Evolutionary conservation across 2,888 invertebrate genomes (phyloP), one percentile per base, ranked within the genome.

Genomic region (Pantelozetes paolii): DNA sequence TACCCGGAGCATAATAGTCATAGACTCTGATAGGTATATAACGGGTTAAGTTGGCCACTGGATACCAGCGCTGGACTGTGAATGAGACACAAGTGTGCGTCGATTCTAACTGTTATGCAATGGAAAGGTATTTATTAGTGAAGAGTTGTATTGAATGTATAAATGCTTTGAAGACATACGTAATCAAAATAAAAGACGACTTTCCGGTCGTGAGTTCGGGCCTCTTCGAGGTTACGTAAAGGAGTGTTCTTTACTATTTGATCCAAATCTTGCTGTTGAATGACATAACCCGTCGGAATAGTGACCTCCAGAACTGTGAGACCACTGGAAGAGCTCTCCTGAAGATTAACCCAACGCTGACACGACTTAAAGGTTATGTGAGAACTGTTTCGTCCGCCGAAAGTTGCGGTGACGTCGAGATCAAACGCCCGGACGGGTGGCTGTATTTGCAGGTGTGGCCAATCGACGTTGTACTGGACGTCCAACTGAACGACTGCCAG

Each of bases 401-500:
- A 91, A 80, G 88, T 85, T 50, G 91, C 90, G 77, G 86, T 86
- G 1, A 92, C 87, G 69, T 85, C 84, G 74, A 97, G 85, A 76
- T 88, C 87, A 83, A 95, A 97, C n/a, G 93, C 88, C 59, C 83
- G 85, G 32, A 88, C 84, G 0, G 94, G 93, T 50, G 94, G 94
- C 79, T 87, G 85, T 0, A 92, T 93, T 83, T 92, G 91, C 86
- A 91, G 92, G 81, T 88, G 87, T 72, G 86, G 86, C 79, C 89
- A 88, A 82, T 94, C 94, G 71, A 94, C 92, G 84, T 93, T 93
- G 84, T 94, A 94, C 82, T 92, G 90, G 32, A 92, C 92, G 45
- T 91, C 89, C 89, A 96, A 89, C 85, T 96, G 95, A 78, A 96
- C 86, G 79, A 96, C 89, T 3, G 95, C 94, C 83, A 91, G 91